A percentile compares a stretch with the other conserved stretches of the same genome.
phyloP scores from a whole-genome alignment of 2,888 invertebrate species.

The Rhimphoctona megacephalus region DNA sequence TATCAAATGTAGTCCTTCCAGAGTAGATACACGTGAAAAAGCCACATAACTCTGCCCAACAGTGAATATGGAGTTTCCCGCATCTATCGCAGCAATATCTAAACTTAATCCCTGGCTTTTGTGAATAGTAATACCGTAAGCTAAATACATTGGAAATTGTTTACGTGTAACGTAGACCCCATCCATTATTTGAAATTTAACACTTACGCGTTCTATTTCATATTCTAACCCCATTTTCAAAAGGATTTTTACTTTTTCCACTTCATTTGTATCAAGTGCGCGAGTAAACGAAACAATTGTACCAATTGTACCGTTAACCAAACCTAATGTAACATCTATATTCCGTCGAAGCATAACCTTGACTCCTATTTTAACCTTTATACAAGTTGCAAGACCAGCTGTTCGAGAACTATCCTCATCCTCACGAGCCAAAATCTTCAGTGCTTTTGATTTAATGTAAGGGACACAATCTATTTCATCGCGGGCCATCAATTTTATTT shows the following conservation, averaged over 20 bases:
- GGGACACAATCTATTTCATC: conserved; percentile 68
- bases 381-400: neutral
- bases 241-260: conserved; percentile 71
- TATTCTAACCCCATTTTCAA: conserved; percentile 55
- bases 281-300: conserved; percentile 37
- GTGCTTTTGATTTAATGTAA: conserved; percentile 58
- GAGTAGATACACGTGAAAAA: no score
- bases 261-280: conserved; percentile 69
- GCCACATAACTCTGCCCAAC: no score
- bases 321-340: no score
- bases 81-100: no score
- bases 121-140: no score
- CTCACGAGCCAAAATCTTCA: conserved; percentile 59
- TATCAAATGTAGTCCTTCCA: no score
- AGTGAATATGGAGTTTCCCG: no score
- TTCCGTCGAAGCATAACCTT: neutral
- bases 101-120: no score
- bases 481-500: conserved; percentile 64
- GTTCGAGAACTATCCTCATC: conserved; percentile 8
- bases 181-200: conserved; percentile 67
- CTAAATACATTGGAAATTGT: no score
- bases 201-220: conserved; percentile 25
- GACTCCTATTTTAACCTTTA: neutral
- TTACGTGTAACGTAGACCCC: conserved; percentile 65
- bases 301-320: no score